Conservation (phyloP, 1,140 invertebrate species). For the Metopolophium dirhodum region DNA sequence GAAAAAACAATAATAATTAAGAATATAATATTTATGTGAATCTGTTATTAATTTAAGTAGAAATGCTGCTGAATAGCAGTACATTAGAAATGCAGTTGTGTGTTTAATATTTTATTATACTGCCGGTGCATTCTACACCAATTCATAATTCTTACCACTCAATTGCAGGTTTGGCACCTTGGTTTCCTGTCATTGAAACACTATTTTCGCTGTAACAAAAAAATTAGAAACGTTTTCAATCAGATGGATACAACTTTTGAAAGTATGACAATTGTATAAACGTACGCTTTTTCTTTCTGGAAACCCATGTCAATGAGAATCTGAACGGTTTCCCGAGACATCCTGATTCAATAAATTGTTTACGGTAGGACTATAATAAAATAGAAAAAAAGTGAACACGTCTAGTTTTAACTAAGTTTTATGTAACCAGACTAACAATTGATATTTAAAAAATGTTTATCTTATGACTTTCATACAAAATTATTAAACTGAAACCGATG, state of each 20-base stretch:
- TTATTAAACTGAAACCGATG: neutral
- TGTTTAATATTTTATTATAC: neutral
- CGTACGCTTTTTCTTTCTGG: constrained; percentile 80
- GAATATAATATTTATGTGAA: neutral
- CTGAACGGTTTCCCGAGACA: constrained; percentile 45
- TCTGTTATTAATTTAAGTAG: neutral
- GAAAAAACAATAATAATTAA: too few species aligned
- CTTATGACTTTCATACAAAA: neutral
- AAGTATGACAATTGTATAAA: constrained; percentile 60
- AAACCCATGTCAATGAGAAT: constrained; percentile 91
- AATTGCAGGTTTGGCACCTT: constrained; percentile 87
- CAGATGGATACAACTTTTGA: too few species aligned
- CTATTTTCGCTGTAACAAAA: constrained; percentile 76
- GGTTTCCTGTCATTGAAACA: constrained; percentile 78
- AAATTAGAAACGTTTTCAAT: neutral
- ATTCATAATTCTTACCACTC: constrained; percentile 74
- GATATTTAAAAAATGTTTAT: neutral
- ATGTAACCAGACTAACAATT: neutral
- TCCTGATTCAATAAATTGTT: neutral
- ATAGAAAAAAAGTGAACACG: too few species aligned
- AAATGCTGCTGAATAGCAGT: neutral
- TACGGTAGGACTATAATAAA: neutral
- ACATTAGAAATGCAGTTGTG: neutral
- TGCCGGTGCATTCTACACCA: neutral
- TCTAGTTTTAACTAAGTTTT: neutral